These are phyloP conservation scores for Pseudomugil gertrudae DNA, from an alignment of 2,797 vertebrate species.

Conservation along the genomic window DNA sequence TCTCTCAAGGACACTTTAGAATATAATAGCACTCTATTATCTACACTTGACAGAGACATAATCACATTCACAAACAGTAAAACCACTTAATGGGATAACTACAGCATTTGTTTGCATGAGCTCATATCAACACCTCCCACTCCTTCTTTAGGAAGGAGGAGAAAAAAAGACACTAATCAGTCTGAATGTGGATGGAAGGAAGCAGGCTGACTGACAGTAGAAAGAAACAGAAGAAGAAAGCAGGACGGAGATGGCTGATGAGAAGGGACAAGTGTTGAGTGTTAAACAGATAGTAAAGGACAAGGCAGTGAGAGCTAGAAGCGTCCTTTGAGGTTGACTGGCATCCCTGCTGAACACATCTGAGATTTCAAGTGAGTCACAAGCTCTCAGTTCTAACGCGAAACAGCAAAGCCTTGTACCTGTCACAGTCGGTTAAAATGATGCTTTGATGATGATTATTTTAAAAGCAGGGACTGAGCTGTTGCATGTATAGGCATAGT, in stretches of 20 bases:
- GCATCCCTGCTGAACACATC: constrained; percentile 44
- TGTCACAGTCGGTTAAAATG: constrained; percentile 48
- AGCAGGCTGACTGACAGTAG: constrained; percentile 56
- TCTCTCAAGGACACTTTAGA: constrained; percentile 29
- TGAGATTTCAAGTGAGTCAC: constrained; percentile 53
- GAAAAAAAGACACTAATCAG: constrained; percentile 29
- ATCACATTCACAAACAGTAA: constrained; percentile 13
- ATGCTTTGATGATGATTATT: constrained; percentile 14
- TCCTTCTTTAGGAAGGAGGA: constrained; percentile 42
- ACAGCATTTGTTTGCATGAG: constrained; percentile 18
- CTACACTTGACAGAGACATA: constrained; percentile 13
- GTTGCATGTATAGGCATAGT: background rate
- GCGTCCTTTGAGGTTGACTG: constrained; percentile 43
- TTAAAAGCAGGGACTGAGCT: constrained; percentile 25
- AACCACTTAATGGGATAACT: constrained; percentile 14
- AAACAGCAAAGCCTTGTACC: constrained; percentile 51
- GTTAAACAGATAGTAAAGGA: constrained; percentile 63
- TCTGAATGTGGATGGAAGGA: constrained; percentile 39
- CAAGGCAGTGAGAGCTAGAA: constrained; percentile 50
- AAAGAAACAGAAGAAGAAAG: constrained; percentile 46
- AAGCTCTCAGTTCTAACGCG: constrained; percentile 38
- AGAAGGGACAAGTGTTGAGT: constrained; percentile 59
- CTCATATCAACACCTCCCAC: constrained; percentile 39
- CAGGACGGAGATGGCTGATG: constrained; percentile 38
- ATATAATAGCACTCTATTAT: constrained; percentile 8